Conservation (phyloP, 1,140 invertebrate species). For the Danaus plexippus region DNA sequence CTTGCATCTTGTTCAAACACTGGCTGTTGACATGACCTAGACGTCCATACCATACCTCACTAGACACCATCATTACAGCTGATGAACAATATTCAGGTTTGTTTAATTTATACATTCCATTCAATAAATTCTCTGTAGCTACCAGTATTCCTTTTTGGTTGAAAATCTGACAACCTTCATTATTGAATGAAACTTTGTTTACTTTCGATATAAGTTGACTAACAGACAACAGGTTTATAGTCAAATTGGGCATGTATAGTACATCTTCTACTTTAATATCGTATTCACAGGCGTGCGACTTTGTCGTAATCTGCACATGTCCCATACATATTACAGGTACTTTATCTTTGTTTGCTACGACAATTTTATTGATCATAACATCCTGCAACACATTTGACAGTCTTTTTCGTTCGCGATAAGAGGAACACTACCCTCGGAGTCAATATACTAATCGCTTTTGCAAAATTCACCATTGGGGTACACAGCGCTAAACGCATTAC, state of each 20-base stretch:
- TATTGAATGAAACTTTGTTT: conserved; percentile 16
- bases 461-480: conserved; percentile 24
- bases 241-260: too few species aligned
- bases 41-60: conserved; percentile 31
- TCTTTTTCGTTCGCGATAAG: conserved; percentile 22
- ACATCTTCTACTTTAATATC: too few species aligned
- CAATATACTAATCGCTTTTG: conserved; percentile 29
- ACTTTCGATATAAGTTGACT: conserved; percentile 20
- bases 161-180: conserved; percentile 11
- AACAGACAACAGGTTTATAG: conserved; percentile 24
- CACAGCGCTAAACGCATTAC: conserved; percentile 24
- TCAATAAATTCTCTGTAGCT: conserved; percentile 17
- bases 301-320: conserved; percentile 23
- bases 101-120: conserved; percentile 28
- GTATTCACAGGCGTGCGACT: background rate
- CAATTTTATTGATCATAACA: conserved; percentile 27
- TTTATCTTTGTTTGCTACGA: conserved; percentile 27
- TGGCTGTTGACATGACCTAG: conserved; percentile 33
- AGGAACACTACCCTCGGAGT: conserved; percentile 25
- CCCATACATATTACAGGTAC: conserved; percentile 26
- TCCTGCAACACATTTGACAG: conserved; percentile 17
- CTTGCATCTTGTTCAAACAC: conserved; percentile 29
- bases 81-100: conserved; percentile 11
- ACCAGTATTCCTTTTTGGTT: conserved; percentile 10
- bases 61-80: conserved; percentile 19